Base-by-base conservation (phyloP, 2,797 vertebrate genomes). In the Enteromius fasciolatus region DNA sequence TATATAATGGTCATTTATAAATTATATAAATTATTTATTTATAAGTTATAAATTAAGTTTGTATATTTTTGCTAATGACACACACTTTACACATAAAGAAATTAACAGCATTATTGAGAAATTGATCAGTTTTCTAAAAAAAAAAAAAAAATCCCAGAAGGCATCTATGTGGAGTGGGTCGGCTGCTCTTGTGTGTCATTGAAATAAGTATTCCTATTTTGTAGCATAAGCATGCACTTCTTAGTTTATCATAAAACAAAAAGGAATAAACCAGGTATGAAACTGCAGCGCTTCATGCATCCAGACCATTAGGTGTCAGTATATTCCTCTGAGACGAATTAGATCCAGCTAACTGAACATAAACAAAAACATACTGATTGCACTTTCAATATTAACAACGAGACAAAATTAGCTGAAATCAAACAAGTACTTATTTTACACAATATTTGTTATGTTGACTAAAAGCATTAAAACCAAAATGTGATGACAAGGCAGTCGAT, bases 301-400 rank as follows among this genome's bases (percentile, higher is more conserved):
- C 70, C 70, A 23, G 18, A 14, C 70, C 70, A 36, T 14, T 8
- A 36, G 48, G 70, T 74, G 70, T n/a, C 70, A 74, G 28, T 36
- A 48, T 74, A 14, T 3, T n/a, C 18, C 28, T 72, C 3, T 0
- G 3, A 1, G 46, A 11, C 3, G 1, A 54, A 73, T 63, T 17
- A 63, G 28, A 17, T 73, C 28, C 9, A 36, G 18, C 10, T 31
- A n/a, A 5, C 2, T 33, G 10, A 74, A 54, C 5, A 1, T 33
- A 33, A 52, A 52, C 17, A 52, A 33, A 66, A 50, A 72, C 5
- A 14, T 33, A 73, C 46, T n/a, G 12, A 54, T 20, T 39, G 20
- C 7, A 17, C 33, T 75, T 75, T 36, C 39, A 75, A 23, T 57
- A 11, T 39, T 1, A 2, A 9, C 33, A 9, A 8, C 1, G 23